Percentiles rank a stretch among this genome's conserved stretches.
Conservation (phyloP, 2,888 invertebrate genomes). For the Drosophila austrosaltans region DNA sequence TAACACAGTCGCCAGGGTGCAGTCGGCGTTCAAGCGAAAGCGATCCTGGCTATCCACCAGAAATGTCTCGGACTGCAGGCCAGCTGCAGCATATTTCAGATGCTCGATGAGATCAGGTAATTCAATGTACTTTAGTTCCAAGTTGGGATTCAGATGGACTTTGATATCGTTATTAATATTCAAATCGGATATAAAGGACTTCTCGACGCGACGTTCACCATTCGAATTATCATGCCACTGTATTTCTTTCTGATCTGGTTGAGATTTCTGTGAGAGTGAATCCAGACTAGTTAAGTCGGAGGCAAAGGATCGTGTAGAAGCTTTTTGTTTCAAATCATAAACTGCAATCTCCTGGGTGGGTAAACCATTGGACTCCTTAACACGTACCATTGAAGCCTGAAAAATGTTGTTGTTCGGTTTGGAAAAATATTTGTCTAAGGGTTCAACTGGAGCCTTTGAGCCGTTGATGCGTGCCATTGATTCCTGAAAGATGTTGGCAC, state of each 20-base stretch:
- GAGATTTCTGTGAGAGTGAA: background rate
- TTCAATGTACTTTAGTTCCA: conserved; percentile 32
- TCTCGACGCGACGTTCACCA: conserved; percentile 23
- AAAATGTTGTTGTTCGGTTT: background rate
- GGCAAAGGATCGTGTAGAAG: background rate
- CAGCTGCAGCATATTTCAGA: conserved; percentile 83
- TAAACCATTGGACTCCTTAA: background rate
- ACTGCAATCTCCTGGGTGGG: background rate
- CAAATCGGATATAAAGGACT: conserved; percentile 53
- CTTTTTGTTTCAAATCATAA: background rate
- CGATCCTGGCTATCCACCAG: conserved; percentile 80
- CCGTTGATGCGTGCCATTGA: conserved; percentile 25
- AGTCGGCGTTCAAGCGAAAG: conserved; percentile 84
- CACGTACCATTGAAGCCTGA: background rate
- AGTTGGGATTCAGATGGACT: conserved; percentile 20
- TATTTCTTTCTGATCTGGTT: background rate
- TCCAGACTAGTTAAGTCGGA: background rate
- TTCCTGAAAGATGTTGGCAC: background rate
- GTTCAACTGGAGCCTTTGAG: background rate
- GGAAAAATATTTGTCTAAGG: background rate
- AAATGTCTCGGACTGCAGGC: conserved; percentile 86
- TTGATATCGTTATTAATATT: conserved; percentile 48
- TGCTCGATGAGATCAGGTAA: conserved; percentile 69
- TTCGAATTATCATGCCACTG: background rate
- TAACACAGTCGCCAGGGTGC: conserved; percentile 84